Evolutionary conservation across 1,140 invertebrate species (phyloP), one percentile per base, ranked within the genome.

Genomic region (Planococcus citri): DNA sequence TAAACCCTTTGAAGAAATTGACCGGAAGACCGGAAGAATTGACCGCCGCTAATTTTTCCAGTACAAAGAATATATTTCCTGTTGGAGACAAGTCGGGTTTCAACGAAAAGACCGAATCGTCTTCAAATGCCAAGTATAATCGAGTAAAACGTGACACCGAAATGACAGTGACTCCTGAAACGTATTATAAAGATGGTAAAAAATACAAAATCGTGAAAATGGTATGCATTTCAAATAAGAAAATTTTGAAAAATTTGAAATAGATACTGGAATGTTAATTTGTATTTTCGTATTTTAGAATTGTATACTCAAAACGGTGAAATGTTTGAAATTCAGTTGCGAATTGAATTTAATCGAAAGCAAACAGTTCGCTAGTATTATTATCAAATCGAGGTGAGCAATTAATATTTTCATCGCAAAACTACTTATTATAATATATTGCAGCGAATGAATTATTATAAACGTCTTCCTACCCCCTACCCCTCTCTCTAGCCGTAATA

Each of bases 291-390:
- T n/a, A n/a, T 78, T 83, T 70, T 76, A 91, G 89, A 90, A 90
- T 77, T 94, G 92, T 76, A 83, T 85, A 72, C 79, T 83, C 57
- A 85, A 85, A 10, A 89, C 90, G 4, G 92, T 92, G 0, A 88
- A 90, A 72, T 97, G 94, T 76, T 86, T 93, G n/a, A 84, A 85
- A 71, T 91, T 97, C 69, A 82, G 80, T 61, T 97, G 94, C 76
- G 82, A 83, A 0, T 86, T 97, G 69, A 84, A 86, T 72, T 87
- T 89, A 73, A 81, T 95, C 69, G 83, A 83, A 24, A 83, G 85
- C 24, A 85, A 86, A 74, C 84, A 89, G 71, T 86, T 86, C 74
- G 87, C 87, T 0, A 87, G 86, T 0, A 90, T 96, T 71, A 85
- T 84, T 41, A 84, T 95, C 21, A 86, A 84, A 75, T 88, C 91